Evolutionary conservation across 1,140 invertebrate genomes (phyloP).

Genomic region (Meloidogyne floridensis): DNA sequence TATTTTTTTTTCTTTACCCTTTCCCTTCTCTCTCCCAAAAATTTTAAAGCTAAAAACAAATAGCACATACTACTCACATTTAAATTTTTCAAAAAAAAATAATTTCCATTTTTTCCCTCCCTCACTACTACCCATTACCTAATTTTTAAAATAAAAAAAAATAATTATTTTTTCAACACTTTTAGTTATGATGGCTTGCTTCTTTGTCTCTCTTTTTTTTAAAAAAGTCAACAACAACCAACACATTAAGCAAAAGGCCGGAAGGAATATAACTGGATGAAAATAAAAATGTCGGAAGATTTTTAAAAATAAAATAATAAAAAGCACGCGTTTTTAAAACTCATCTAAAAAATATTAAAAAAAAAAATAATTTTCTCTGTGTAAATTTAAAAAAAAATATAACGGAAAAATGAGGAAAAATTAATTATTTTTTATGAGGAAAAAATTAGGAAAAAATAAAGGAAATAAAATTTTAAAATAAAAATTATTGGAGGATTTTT

Average conservation of each 20-base stretch:
- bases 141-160: background rate
- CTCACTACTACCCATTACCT: background rate
- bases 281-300: constrained; percentile 9
- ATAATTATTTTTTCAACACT: background rate
- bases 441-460: background rate
- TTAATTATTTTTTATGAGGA: background rate
- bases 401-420: background rate
- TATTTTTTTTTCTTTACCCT: background rate
- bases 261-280: background rate
- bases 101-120: background rate
- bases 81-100: background rate
- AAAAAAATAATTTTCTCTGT: no score
- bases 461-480: background rate
- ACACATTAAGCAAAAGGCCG: background rate
- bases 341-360: background rate
- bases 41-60: background rate
- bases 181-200: background rate
- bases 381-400: background rate
- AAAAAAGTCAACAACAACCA: background rate
- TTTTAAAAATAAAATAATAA: background rate
- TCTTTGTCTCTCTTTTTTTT: constrained; percentile 1
- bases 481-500: background rate
- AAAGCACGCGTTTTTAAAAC: background rate
- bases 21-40: background rate
- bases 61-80: background rate